Evolutionary conservation across 1,140 invertebrate genomes (phyloP), one percentile per base, ranked within the genome.

Genomic region (Bombus ignitus): DNA sequence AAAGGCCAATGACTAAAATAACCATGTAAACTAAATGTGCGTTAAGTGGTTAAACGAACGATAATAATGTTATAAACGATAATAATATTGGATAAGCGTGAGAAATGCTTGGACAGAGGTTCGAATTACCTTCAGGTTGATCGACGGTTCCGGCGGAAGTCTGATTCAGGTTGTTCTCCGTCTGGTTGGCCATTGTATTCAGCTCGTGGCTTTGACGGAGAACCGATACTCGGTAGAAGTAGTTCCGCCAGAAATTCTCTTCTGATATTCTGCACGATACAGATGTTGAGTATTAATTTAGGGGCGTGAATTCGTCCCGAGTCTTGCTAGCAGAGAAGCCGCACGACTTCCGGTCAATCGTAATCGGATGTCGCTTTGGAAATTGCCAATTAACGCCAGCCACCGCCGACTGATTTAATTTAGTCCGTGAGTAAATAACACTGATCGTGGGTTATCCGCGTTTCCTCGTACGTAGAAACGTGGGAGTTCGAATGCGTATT

Each of bases 241-340:
- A 99, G 96, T 99, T 99, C 92, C 98, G 97, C 99, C 99, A 99
- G 96, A 99, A 99, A 93, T 98, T 98, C 95, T 99, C 99, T 96
- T 99, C 99, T 92, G 97, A 98, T 92, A 99, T 98, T 93, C 99
- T 99, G 95, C 73, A 13, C n/a, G 62, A 68, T 9, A 82, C 62
- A 53, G 28, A 25, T 2, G n/a, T 12, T 2, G 73, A 37, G 25
- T 66, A 75, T 66, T 85, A 88, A 88, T 85, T n/a, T 22, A 44
- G 39, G 35, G 39, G 18, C 25, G 39, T n/a, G 66, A 47, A 25
- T 28, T 65, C 22, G 35, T 66, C 18, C 6, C 37, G 15, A 53
- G 9, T 22, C 28, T 15, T 28, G 25, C 32, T 44, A 57, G 47
- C 53, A 59, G 25, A 35, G 57, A 22, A 4, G 37, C 15, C 72